Evolutionary conservation across 2,888 invertebrate genomes (phyloP).

Genomic region (Drosophila suboccidentalis): DNA sequence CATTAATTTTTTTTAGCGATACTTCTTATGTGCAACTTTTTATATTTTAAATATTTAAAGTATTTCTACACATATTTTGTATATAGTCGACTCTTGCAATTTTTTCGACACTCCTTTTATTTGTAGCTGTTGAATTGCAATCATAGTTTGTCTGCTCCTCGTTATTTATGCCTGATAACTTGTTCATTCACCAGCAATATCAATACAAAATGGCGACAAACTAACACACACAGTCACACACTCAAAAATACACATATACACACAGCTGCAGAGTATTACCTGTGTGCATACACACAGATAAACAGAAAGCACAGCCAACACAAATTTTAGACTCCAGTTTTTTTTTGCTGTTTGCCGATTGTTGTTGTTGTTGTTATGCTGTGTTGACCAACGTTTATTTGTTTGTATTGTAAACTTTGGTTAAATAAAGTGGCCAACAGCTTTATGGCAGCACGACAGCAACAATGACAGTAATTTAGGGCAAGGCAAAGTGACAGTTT

Average conservation of each 20-base stretch:
- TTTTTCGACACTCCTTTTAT: slow-evolving; percentile 13
- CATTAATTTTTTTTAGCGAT: no score
- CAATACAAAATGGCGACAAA: slow-evolving; percentile 47
- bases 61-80: not conserved
- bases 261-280: not conserved
- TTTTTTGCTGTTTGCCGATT: slow-evolving; percentile 36
- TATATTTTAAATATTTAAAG: not conserved
- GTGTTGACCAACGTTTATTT: slow-evolving; percentile 69
- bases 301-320: slow-evolving; percentile 41
- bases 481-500: slow-evolving; percentile 65
- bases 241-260: not conserved
- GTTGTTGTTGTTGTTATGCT: slow-evolving; percentile 14
- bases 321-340: slow-evolving; percentile 45
- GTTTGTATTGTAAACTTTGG: slow-evolving; percentile 79
- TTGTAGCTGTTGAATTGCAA: slow-evolving; percentile 30
- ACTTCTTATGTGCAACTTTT: no score
- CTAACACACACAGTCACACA: slow-evolving; percentile 13
- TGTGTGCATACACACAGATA: slow-evolving; percentile 26
- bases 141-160: slow-evolving; percentile 48
- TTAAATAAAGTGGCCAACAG: slow-evolving; percentile 81
- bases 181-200: slow-evolving; percentile 10
- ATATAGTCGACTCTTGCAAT: no score
- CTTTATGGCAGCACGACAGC: slow-evolving; percentile 58
- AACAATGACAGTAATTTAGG: slow-evolving; percentile 42
- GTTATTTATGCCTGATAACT: slow-evolving; percentile 36